Percentiles rank a stretch among this genome's conserved stretches.
phyloP scores from a whole-genome alignment of 2,888 invertebrate species.

The Lampropteryx suffumata region DNA sequence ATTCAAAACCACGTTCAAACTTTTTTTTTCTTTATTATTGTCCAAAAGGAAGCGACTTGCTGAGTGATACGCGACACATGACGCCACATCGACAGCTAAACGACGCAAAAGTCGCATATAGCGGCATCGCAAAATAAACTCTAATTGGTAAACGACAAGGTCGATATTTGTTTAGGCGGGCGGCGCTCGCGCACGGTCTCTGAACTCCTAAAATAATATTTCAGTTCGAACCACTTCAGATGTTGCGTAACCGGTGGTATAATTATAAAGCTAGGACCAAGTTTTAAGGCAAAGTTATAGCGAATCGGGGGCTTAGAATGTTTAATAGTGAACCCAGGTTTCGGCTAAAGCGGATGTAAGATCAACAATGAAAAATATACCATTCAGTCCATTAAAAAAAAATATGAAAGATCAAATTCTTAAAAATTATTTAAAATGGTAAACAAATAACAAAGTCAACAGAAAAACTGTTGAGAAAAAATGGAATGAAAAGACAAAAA shows the following conservation, averaged over 20 bases:
- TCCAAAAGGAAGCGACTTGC: constrained; percentile 75
- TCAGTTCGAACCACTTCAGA: constrained; percentile 73
- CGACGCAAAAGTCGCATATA: constrained; percentile 47
- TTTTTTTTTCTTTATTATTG: constrained; percentile 70
- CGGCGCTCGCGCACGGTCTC: constrained; percentile 57
- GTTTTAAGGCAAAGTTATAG: constrained; percentile 60
- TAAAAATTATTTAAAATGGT: not conserved
- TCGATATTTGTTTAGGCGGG: constrained; percentile 46
- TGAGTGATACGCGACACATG: constrained; percentile 82
- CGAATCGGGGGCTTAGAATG: constrained; percentile 40
- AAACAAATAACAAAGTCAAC: too few species aligned
- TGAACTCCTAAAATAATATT: constrained; percentile 82
- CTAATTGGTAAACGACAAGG: constrained; percentile 53
- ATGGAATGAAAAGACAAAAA: too few species aligned
- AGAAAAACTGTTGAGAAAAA: too few species aligned
- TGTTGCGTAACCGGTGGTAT: constrained; percentile 77
- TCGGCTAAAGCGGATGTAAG: not conserved
- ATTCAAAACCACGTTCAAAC: constrained; percentile 40
- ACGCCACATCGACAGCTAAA: constrained; percentile 50
- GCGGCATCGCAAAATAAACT: constrained; percentile 57
- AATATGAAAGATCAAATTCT: too few species aligned
- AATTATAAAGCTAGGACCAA: constrained; percentile 73
- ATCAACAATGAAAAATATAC: not conserved
- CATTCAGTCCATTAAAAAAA: too few species aligned
- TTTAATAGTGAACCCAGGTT: constrained; percentile 14